phyloP scores from a whole-genome alignment of 2,113 vertebrate species.

The Podiceps cristatus region DNA sequence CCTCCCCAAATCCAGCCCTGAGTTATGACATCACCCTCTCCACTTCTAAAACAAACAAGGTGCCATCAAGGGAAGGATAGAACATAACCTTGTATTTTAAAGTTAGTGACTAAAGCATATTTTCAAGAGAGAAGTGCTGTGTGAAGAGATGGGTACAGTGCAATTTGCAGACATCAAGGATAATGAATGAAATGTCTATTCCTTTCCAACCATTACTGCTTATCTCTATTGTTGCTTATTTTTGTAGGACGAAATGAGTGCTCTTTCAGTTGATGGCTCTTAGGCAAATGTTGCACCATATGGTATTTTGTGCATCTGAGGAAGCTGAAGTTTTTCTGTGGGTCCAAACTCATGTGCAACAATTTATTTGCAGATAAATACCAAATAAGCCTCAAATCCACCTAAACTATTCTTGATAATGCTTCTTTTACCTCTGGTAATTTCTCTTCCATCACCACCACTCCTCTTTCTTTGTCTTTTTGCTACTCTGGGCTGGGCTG shows the following conservation, averaged over 20 bases:
- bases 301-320: background rate
- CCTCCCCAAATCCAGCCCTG: background rate
- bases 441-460: background rate
- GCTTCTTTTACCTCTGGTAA: background rate
- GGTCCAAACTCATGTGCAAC: background rate
- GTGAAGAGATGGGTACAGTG: background rate
- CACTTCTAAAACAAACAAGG: background rate
- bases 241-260: background rate
- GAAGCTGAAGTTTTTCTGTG: background rate
- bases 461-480: background rate
- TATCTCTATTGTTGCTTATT: background rate
- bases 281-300: background rate
- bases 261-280: background rate
- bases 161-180: background rate
- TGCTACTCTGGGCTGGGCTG: background rate
- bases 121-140: background rate
- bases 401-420: background rate
- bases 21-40: rapidly evolving
- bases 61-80: background rate
- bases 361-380: background rate
- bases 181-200: background rate
- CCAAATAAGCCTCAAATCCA: background rate
- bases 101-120: background rate
- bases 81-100: background rate
- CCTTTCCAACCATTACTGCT: background rate